Evolutionary conservation across 2,888 invertebrate species (phyloP).

Genomic region (Volucella bombylans): DNA sequence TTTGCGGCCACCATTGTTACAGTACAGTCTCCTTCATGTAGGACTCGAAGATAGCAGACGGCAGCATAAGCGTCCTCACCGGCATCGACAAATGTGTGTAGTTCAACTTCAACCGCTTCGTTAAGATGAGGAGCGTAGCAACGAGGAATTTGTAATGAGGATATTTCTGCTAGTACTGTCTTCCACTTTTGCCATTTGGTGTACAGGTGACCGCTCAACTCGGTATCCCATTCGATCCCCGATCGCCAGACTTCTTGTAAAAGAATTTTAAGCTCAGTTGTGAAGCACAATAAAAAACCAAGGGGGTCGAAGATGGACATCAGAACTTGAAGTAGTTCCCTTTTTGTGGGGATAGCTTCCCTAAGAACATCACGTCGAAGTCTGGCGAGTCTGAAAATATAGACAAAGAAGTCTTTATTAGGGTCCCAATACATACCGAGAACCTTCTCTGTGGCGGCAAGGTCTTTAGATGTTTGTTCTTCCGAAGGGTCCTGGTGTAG

Average conservation of each 20-base stretch:
- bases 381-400: constrained; percentile 61
- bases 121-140: constrained; percentile 28
- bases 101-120: constrained; percentile 13
- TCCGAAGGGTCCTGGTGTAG: background rate
- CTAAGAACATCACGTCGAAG: constrained; percentile 46
- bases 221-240: constrained; percentile 55
- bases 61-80: constrained; percentile 61
- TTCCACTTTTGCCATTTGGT: constrained; percentile 56
- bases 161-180: constrained; percentile 26
- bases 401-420: constrained; percentile 55
- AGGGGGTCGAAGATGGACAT: constrained; percentile 70
- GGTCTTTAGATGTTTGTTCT: constrained; percentile 2
- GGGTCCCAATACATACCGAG: constrained; percentile 20
- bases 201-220: constrained; percentile 17
- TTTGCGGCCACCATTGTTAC: constrained; percentile 45
- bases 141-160: constrained; percentile 31
- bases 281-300: constrained; percentile 62
- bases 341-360: constrained; percentile 39
- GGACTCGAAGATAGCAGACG: constrained; percentile 45
- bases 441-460: constrained; percentile 4
- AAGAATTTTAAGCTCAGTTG: constrained; percentile 59
- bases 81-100: constrained; percentile 70
- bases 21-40: constrained; percentile 13
- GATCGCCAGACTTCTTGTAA: constrained; percentile 62
- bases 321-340: constrained; percentile 55